Evolutionary conservation across 2,113 vertebrate species (phyloP), one percentile per base, ranked within the genome.

Genomic region (Chaetodon auriga): DNA sequence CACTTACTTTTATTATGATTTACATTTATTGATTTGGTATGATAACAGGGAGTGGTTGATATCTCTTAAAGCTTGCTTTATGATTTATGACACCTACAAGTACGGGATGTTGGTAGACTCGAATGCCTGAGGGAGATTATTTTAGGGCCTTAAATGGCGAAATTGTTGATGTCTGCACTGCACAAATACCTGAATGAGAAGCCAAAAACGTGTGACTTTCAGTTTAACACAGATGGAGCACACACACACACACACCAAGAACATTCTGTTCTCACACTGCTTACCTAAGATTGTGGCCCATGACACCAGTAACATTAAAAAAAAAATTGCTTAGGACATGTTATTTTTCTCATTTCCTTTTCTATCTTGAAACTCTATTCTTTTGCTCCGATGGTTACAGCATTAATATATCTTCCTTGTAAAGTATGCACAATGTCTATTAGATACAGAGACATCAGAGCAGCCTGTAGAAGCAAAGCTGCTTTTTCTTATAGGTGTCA

Each of bases 141-240:
- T 80, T 71, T 18, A 75, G 11, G 41, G 61, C 78, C 78, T 82
- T 90, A 75, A 82, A 82, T 82, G 82, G 70, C 54, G 48, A 54
- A 85, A 68, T 85, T 80, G 80, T 88, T 82, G 45, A 53, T 78
- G 77, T 83, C 76, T 81, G 15, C 11, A 30, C 70, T 62, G 54
- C 25, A 75, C 46, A 86, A 81, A 87, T 75, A 89, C 81, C 83
- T 86, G 53, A 65, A 83, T 35, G 69, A 77, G 46, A 76, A 60
- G 78, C 69, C 80, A 82, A 82, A 63, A 80, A 75, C 68, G 61
- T 85, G 75, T 73, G 65, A 78, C 46, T 53, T 69, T 36, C 5
- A 75, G 60, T 77, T 80, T 77, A 45, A 69, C 30, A 54, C 41
- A 73, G 58, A 70, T 79, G 60, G 19, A 51, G 54, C 21, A 23